Evolutionary conservation across 1,140 invertebrate species (phyloP), one percentile per base, ranked within the genome.

Genomic region (Aphelinus certus): DNA sequence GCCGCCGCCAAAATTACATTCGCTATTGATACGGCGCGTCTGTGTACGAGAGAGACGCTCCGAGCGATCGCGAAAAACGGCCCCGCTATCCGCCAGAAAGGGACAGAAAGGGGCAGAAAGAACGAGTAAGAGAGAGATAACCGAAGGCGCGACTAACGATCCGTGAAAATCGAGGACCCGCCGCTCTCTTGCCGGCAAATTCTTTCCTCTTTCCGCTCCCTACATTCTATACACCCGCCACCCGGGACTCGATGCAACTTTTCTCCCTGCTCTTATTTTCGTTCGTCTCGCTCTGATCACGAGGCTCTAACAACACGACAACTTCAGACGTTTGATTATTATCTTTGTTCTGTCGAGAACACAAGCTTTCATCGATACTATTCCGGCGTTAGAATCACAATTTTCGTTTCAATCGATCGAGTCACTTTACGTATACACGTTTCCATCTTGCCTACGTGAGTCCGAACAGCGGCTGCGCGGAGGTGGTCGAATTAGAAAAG

Each of bases 151-250:
- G 45, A 73, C 71, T 68, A 75, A 75, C 73, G 55, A 70, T 49
- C 73, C 73, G 61, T 73, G 70, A 76, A 75, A 68, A 71, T 73
- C 58, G 73, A 65, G 53, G 56, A 46, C 42, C 66, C 42, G 43
- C 5, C 46, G 53, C 3, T 26, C 26, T 26, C 26, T 26, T 26
- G 63, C 57, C 7, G 49, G 48, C n/a, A 49, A 58, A 65, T 70
- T 65, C 62, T 60, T 71, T 66, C 65, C 63, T 45, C 60, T 51
- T 61, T 48, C 60, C 42, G 48, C 62, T 56, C 42, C 2, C 49
- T 67, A 9, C 7, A 61, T 67, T 64, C 26, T 58, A 43, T 64
- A 0, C 53, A 75, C 71, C 62, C 60, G 49, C 57, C 60, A 26
- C 68, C 73, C 1, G 45, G 45, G 47, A 47, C 53, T 73, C 63